A percentile compares a stretch with the other conserved stretches of the same genome.
Conservation (phyloP, 2,888 invertebrate genomes). For the Himalopsyche anomala region DNA sequence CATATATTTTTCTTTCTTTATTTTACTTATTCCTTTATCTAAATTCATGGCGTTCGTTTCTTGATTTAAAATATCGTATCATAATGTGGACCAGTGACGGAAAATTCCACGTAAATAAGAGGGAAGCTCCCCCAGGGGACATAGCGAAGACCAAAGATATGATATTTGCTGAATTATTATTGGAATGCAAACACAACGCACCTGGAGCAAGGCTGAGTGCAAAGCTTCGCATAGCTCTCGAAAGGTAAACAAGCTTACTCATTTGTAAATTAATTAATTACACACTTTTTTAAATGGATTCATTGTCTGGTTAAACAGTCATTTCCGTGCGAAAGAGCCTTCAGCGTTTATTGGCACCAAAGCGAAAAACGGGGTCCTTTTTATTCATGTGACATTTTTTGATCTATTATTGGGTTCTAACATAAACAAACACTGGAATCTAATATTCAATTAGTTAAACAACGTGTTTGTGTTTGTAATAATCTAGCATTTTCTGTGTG, state of each 20-base stretch:
- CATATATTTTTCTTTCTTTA: constrained; percentile 37
- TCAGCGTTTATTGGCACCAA: neutral
- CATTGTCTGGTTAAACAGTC: neutral
- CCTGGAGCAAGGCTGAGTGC: constrained; percentile 82
- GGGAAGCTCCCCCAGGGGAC: constrained; percentile 47
- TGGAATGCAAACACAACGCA: constrained; percentile 81
- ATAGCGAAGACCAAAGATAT: constrained; percentile 68
- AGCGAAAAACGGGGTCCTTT: neutral
- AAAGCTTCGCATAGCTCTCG: constrained; percentile 71
- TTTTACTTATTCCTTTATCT: constrained; percentile 35
- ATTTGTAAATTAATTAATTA: neutral
- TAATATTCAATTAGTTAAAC: neutral
- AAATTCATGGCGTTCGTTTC: neutral
- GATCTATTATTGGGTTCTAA: neutral
- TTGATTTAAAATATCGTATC: neutral
- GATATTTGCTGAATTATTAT: constrained; percentile 80
- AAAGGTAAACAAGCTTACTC: constrained; percentile 68
- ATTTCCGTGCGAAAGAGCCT: neutral
- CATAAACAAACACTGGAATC: neutral
- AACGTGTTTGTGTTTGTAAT: neutral
- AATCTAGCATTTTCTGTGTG: neutral
- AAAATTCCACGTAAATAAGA: constrained; percentile 45
- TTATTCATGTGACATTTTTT: too few species aligned
- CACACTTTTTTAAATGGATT: neutral
- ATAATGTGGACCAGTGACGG: constrained; percentile 57